Percentiles rank a stretch among this genome's conserved stretches.
phyloP scores from a whole-genome alignment of 2,113 vertebrate genomes.

The Crotalus helleri region DNA sequence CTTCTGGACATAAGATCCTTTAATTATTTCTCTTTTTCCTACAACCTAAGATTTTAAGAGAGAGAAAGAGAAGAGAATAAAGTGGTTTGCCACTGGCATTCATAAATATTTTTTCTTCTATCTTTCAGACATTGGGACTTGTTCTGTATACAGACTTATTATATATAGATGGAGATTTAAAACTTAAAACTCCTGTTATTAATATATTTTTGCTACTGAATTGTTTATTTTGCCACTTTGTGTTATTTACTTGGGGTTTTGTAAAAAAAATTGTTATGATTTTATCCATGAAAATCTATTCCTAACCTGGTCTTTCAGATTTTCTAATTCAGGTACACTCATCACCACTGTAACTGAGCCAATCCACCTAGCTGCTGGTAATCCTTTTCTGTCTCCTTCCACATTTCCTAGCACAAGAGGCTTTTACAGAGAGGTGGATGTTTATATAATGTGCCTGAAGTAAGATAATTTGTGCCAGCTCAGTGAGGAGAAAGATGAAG shows the following conservation, averaged over 20 bases:
- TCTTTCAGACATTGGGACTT: neutral
- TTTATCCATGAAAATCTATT: neutral
- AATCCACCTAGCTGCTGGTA: neutral
- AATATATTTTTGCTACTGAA: neutral
- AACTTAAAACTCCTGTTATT: neutral
- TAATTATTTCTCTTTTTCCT: neutral
- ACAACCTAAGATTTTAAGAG: neutral
- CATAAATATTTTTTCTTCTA: neutral
- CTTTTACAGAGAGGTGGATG: neutral
- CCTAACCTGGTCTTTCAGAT: neutral
- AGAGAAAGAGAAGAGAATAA: neutral
- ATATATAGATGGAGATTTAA: neutral
- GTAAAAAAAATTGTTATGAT: neutral
- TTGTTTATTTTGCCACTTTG: neutral
- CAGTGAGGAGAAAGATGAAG: neutral
- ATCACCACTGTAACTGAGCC: neutral
- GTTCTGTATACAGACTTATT: neutral
- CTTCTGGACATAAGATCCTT: neutral
- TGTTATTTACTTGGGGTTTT: neutral
- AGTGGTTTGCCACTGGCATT: neutral
- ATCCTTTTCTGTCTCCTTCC: neutral
- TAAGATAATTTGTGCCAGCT: neutral
- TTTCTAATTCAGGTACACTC: neutral
- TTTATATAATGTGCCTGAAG: neutral
- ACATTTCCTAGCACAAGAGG: neutral